These are phyloP conservation scores for Drosophila heteroneura DNA, from an alignment of 2,888 invertebrate species.

Conservation along the genomic window DNA sequence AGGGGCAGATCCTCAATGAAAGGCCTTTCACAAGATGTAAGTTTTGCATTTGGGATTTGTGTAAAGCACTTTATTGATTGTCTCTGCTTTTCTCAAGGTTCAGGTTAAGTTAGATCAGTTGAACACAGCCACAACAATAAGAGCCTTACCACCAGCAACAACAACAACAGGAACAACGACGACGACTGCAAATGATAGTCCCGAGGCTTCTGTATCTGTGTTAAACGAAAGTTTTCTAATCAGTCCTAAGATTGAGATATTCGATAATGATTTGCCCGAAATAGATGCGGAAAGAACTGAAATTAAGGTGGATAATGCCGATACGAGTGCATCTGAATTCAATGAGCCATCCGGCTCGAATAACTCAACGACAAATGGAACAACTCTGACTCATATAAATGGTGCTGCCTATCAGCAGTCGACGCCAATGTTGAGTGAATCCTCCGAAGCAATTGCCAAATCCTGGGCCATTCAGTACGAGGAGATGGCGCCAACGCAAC, in stretches of 20 bases:
- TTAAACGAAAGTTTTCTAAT: conserved; percentile 53
- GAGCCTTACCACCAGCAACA: conserved; percentile 6
- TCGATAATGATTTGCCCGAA: conserved; percentile 41
- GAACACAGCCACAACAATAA: conserved; percentile 22
- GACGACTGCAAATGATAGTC: background rate
- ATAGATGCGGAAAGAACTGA: conserved; percentile 16
- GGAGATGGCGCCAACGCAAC: conserved; percentile 76
- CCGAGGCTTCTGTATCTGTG: conserved; percentile 12
- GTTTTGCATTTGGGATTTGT: background rate
- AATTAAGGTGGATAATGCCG: conserved; percentile 28
- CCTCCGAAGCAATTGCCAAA: conserved; percentile 77
- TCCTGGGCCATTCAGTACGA: conserved; percentile 83
- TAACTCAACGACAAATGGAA: conserved; percentile 8
- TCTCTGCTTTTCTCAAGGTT: background rate
- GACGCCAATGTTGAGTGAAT: conserved; percentile 55
- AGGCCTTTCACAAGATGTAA: conserved; percentile 19
- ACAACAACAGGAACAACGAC: conserved; percentile 3
- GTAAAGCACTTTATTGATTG: background rate
- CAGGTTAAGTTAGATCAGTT: conserved; percentile 38
- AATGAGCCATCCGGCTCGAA: conserved; percentile 33
- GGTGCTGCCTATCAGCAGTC: conserved; percentile 15
- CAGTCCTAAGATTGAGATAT: conserved; percentile 70
- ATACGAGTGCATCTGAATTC: conserved; percentile 19
- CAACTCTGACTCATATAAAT: background rate
- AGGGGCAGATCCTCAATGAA: background rate